Base-by-base conservation (phyloP, 1,140 invertebrate species). In the Tetraneura akinire region DNA sequence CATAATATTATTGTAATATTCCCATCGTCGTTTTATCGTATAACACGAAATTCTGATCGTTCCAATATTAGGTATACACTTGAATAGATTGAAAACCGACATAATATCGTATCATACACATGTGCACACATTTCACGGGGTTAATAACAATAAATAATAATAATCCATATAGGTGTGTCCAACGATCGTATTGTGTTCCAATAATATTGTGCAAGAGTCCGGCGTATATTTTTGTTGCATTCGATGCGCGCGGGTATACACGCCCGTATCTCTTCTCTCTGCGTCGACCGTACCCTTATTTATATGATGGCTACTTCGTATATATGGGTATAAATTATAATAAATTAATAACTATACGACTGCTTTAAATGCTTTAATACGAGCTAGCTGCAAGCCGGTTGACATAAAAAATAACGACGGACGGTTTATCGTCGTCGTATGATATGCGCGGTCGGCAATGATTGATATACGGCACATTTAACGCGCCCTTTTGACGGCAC, bases 361-460 rank as follows among this genome's bases (percentile, higher is more conserved):
- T n/a, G n/a, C n/a, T n/a, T n/a, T n/a, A n/a, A n/a, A n/a, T n/a
- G n/a, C n/a, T n/a, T n/a, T n/a, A n/a, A n/a, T n/a, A n/a, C 32
- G 32, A 5, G 16, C 32, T 29, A 62, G 26, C 60, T 21, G 62
- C 11, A n/a, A 42, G 23, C 3, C 21, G 53, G 73, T 57, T 60
- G 73, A 76, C 73, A 60, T 45, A 60, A 45, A 55, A 42, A 74
- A 55, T 60, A 60, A 76, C 21, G 73, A 76, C 53, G 32, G 18
- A n/a, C 21, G 9, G 32, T 32, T n/a, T n/a, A n/a, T n/a, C n/a
- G 73, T 45, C 21, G 66, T 49, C 66, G 16, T 70, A 70, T 49
- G 13, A 49, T n/a, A 49, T 21, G 45, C 16, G 73, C 18, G 71
- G 32, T 37, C 71, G 26, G 18, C n/a, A 74, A 57, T 42, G 51